Evolutionary conservation across 1,140 invertebrate species (phyloP), one percentile per base, ranked within the genome.

Genomic region (Mizuhopecten yessoensis): DNA sequence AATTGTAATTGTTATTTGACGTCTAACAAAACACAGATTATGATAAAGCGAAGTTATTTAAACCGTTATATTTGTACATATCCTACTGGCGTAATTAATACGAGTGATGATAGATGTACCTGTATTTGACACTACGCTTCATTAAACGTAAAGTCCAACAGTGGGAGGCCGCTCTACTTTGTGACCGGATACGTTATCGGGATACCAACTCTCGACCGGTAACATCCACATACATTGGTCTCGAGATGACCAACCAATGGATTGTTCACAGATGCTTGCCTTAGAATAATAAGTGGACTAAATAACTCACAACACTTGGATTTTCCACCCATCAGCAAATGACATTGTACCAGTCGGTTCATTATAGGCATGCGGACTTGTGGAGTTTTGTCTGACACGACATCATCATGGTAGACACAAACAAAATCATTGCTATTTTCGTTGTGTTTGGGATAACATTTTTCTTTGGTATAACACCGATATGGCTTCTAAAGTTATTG

Each of bases 371-470:
- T 20, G 36, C 17, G 42, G 17, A 45, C 9, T 1, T 1, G 20
- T 75, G n/a, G n/a, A n/a, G 9, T 29, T 0, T 75, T 1, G 23
- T 0, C 57, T 75, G 57, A 75, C 5, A 75, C n/a, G 29, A 2
- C 57, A 11, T n/a, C 15, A 75, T n/a, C 57, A 90, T 90, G 89
- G n/a, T 86, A 34, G 86, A 45, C 5, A 29, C 34, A 7, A 49
- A 91, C 15, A 94, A 93, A 87, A 49, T 93, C 11, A 87, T 91
- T 29, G 39, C 92, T 17, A 88, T 93, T 0, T 89, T 90, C 33
- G 34, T 92, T 23, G 49, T 94, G 23, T 88, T 94, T 87, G 29
- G 92, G 17, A 33, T 92, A 20, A 92, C 94, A 20, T 34, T 94
- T 0, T 23, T 91, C 11, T 88, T 92, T 33, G 91, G 94, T 13